These are phyloP conservation scores for Pelochelys cantorii DNA, from an alignment of 2,797 vertebrate species.

Conservation along the genomic window DNA sequence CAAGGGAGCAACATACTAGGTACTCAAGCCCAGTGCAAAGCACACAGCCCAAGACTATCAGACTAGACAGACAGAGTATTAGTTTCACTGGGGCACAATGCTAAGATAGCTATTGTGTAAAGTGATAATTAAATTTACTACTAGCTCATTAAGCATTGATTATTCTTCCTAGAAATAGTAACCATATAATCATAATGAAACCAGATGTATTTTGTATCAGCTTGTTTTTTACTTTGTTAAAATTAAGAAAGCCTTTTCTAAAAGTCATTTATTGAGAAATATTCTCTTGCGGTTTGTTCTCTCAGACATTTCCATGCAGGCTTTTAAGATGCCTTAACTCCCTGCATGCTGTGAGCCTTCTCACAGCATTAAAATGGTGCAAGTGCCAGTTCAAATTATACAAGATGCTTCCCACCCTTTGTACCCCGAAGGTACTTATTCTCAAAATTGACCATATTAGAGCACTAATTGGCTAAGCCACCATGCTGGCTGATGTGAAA, in stretches of 20 bases:
- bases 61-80: neutral
- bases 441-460: slow-evolving; percentile 71
- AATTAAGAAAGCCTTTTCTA: slow-evolving; percentile 72
- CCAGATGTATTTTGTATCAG: slow-evolving; percentile 39
- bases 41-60: neutral
- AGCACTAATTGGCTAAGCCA: slow-evolving; percentile 71
- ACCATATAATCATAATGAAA: slow-evolving; percentile 60
- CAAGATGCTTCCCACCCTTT: slow-evolving; percentile 55
- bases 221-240: slow-evolving; percentile 60
- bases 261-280: slow-evolving; percentile 72
- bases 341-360: slow-evolving; percentile 43
- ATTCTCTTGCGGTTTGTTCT: slow-evolving; percentile 72
- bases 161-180: slow-evolving; percentile 70
- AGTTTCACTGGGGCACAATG: neutral
- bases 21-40: neutral
- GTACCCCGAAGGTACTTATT: slow-evolving; percentile 70
- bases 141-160: slow-evolving; percentile 70
- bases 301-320: slow-evolving; percentile 54
- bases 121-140: slow-evolving; percentile 69
- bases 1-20: neutral
- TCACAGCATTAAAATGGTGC: slow-evolving; percentile 33
- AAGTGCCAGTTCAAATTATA: slow-evolving; percentile 64
- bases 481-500: slow-evolving; percentile 75
- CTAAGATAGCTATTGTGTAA: slow-evolving; percentile 20
- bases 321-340: slow-evolving; percentile 62